phyloP scores from a whole-genome alignment of 2,797 vertebrate genomes.

The Dendrocincla tyrannina region DNA sequence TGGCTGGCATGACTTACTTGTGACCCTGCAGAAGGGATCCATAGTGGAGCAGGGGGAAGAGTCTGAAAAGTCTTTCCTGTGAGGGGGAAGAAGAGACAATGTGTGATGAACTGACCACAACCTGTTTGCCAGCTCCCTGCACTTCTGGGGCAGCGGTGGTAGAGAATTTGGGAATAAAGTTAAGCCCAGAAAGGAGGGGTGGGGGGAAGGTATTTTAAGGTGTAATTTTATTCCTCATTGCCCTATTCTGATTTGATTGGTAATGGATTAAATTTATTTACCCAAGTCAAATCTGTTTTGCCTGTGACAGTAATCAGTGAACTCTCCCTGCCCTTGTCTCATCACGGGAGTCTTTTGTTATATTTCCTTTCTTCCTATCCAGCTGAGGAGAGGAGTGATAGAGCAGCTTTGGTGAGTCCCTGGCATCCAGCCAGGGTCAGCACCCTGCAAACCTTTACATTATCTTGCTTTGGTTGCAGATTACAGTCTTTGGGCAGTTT shows the following conservation, averaged over 20 bases:
- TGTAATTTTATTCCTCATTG: not conserved
- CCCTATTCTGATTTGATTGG: not conserved
- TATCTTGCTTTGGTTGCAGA: not conserved
- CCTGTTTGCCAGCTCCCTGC: not conserved
- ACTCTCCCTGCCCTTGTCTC: not conserved
- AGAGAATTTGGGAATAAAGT: not conserved
- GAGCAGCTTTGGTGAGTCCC: not conserved
- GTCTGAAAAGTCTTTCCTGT: not conserved
- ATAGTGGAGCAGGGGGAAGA: no score
- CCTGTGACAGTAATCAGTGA: not conserved
- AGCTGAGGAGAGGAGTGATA: not conserved
- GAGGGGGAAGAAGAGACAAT: not conserved
- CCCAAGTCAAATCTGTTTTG: not conserved
- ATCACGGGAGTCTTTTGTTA: not conserved
- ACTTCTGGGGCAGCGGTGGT: no score
- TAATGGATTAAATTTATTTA: not conserved
- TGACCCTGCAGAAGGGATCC: not conserved
- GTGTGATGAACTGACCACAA: not conserved
- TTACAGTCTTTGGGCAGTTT: not conserved
- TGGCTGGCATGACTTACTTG: rapidly evolving
- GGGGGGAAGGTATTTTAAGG: not conserved
- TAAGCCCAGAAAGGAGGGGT: not conserved
- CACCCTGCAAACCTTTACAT: not conserved
- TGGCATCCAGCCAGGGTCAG: not conserved
- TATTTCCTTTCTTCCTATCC: not conserved